Percentiles rank a stretch among this genome's conserved stretches.
Evolutionary conservation across 2,888 invertebrate genomes (phyloP).

Genomic region (Limenitis camilla): DNA sequence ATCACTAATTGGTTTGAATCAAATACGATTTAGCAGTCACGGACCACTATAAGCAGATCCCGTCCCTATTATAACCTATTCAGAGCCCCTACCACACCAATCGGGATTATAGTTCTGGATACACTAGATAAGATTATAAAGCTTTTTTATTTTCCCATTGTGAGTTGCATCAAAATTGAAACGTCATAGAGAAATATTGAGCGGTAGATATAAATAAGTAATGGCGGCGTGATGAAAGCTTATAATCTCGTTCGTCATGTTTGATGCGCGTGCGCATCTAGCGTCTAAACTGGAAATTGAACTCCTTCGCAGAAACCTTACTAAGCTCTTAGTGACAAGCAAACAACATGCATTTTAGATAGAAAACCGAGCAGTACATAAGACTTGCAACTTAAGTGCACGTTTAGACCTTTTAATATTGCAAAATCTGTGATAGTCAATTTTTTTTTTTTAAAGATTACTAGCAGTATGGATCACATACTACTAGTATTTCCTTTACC

Average conservation of each 20-base stretch:
- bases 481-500: too few relatives aligned
- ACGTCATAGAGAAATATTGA: slow-evolving; percentile 59
- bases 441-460: too few relatives aligned
- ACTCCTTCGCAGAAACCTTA: background rate
- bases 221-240: slow-evolving; percentile 52
- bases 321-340: too few relatives aligned
- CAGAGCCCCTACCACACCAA: slow-evolving; percentile 10
- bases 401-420: too few relatives aligned
- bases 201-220: slow-evolving; percentile 41
- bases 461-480: too few relatives aligned
- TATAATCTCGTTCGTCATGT: slow-evolving; percentile 59
- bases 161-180: slow-evolving; percentile 54
- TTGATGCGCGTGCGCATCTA: slow-evolving; percentile 42
- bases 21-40: slow-evolving; percentile 59
- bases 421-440: too few relatives aligned
- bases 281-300: slow-evolving; percentile 1
- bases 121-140: slow-evolving; percentile 35
- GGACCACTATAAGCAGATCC: slow-evolving; percentile 36
- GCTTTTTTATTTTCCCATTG: slow-evolving; percentile 36
- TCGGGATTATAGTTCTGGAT: slow-evolving; percentile 27
- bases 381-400: too few relatives aligned
- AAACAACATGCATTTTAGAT: too few relatives aligned
- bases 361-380: too few relatives aligned
- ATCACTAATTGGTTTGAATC: slow-evolving; percentile 71
- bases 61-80: slow-evolving; percentile 15